Percentiles rank a stretch among this genome's conserved stretches.
Conservation (phyloP, 2,113 vertebrate species). For the Lynx canadensis region DNA sequence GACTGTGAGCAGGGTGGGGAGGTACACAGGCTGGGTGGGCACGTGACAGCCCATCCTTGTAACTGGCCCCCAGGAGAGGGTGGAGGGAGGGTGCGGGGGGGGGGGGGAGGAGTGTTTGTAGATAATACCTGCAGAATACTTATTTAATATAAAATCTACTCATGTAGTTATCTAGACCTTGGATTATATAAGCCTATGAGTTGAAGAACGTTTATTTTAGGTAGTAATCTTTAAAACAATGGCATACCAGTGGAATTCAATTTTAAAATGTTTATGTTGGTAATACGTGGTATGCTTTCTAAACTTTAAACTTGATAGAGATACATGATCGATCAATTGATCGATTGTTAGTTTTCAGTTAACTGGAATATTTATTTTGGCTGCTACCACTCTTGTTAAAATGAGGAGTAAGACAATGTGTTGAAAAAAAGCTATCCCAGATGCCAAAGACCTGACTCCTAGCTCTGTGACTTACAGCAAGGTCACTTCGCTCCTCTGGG, state of each 20-base stretch:
- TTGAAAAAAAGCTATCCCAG: not conserved
- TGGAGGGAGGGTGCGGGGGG: too few relatives aligned
- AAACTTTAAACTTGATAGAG: not conserved
- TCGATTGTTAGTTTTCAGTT: not conserved
- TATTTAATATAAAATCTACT: not conserved
- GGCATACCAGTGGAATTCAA: not conserved
- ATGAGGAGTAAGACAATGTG: not conserved
- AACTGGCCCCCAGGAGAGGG: not conserved
- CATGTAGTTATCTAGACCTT: not conserved
- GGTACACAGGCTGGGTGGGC: rapidly evolving
- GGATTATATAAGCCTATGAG: not conserved
- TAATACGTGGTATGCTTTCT: not conserved
- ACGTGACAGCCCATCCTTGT: not conserved
- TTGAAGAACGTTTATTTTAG: not conserved
- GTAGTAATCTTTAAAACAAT: not conserved
- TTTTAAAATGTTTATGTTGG: not conserved
- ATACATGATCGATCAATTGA: not conserved
- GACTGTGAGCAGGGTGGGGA: not conserved
- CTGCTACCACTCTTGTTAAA: not conserved
- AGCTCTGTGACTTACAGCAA: not conserved
- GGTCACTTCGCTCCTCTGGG: not conserved
- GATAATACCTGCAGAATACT: not conserved
- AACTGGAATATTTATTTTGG: not conserved
- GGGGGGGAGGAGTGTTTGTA: not conserved
- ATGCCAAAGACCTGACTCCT: not conserved